phyloP scores from a whole-genome alignment of 2,113 vertebrate species.

The Myotis davidii region DNA sequence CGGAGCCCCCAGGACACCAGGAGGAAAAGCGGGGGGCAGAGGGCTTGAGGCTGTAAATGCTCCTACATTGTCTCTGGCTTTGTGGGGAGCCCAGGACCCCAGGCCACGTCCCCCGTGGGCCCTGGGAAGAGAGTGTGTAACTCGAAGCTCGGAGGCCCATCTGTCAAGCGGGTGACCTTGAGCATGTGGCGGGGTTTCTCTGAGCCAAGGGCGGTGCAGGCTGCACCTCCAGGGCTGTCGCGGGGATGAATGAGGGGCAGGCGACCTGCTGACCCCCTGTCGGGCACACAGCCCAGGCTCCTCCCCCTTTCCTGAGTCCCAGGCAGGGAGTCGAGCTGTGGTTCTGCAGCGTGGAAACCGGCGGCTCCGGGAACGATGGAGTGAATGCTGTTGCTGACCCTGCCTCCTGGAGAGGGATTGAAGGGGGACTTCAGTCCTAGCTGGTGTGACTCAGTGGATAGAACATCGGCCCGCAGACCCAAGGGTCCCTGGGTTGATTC shows the following conservation, averaged over 20 bases:
- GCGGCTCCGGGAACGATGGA: rapidly evolving
- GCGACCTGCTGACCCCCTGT: rapidly evolving
- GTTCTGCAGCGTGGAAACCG: not conserved
- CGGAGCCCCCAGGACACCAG: not conserved
- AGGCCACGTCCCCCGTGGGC: no score
- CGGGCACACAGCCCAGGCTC: not conserved
- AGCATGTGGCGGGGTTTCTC: not conserved
- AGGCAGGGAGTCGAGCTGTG: not conserved
- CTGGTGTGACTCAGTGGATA: no score
- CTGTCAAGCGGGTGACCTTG: not conserved
- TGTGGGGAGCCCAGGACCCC: not conserved
- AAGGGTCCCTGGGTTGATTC: no score
- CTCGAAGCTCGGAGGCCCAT: not conserved
- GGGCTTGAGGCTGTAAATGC: not conserved
- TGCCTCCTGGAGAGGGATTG: not conserved
- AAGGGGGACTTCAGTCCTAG: not conserved
- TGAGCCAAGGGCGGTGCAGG: not conserved
- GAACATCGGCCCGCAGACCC: no score
- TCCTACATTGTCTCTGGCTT: not conserved
- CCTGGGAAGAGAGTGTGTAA: not conserved
- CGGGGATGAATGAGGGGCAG: not conserved
- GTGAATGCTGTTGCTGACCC: rapidly evolving
- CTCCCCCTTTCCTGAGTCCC: not conserved
- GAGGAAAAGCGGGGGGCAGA: rapidly evolving
- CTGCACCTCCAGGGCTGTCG: not conserved